A percentile compares a stretch with the other conserved stretches of the same genome.
These are phyloP conservation scores for Drosophila setosimentum DNA, from an alignment of 2,888 invertebrate species.

Conservation along the genomic window DNA sequence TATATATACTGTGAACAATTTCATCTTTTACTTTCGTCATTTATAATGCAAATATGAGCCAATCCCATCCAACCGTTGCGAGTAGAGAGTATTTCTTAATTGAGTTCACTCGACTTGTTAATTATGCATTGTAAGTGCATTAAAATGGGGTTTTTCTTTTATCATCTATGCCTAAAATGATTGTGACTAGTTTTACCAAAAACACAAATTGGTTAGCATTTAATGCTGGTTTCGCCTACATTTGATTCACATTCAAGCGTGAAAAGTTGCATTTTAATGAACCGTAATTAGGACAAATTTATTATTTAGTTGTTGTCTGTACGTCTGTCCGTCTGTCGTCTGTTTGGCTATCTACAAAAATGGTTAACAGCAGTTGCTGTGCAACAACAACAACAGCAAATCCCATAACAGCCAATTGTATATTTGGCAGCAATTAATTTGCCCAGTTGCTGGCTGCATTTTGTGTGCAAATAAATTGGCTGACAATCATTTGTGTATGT, in stretches of 20 bases:
- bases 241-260: conserved; percentile 14
- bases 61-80: neutral
- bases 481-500: conserved; percentile 6
- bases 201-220: conserved; percentile 24
- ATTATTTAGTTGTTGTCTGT: conserved; percentile 36
- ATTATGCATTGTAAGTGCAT: neutral
- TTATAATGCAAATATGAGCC: no score
- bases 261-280: conserved; percentile 40
- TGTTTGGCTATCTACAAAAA: conserved; percentile 1
- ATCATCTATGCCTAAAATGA: neutral
- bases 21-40: no score
- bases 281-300: conserved; percentile 35
- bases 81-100: neutral
- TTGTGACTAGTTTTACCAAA: neutral
- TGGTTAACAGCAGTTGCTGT: conserved; percentile 10
- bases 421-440: conserved; percentile 79
- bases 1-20: no score
- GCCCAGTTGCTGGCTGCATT: conserved; percentile 52
- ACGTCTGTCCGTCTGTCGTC: neutral
- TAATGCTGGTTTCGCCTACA: conserved; percentile 14
- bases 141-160: conserved; percentile 5
- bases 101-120: neutral
- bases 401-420: conserved; percentile 57
- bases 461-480: conserved; percentile 74
- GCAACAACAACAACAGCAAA: conserved; percentile 14